A percentile compares a stretch with the other conserved stretches of the same genome.
Evolutionary conservation across 2,113 vertebrate species (phyloP).

Genomic region (Spilogale gracilis): DNA sequence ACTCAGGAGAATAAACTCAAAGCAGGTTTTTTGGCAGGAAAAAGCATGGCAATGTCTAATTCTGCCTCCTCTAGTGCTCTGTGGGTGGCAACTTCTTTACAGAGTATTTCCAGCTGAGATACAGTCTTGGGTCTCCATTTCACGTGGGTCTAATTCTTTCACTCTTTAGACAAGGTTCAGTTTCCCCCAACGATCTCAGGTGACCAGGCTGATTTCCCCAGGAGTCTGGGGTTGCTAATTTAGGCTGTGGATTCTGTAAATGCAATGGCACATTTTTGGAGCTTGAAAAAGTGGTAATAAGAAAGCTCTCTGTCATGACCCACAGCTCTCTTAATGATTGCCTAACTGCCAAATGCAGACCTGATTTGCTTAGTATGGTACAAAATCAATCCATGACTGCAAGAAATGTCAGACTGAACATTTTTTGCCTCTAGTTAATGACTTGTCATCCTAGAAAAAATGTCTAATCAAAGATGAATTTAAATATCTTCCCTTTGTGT

Average conservation of each 20-base stretch:
- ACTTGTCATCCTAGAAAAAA: slow-evolving; percentile 65
- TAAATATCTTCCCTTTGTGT: slow-evolving; percentile 55
- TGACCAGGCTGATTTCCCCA: background rate
- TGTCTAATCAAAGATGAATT: slow-evolving; percentile 75
- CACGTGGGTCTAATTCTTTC: background rate
- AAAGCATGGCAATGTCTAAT: background rate
- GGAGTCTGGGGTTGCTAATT: background rate
- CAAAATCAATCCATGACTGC: slow-evolving; percentile 65
- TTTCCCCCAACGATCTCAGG: background rate
- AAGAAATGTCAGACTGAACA: slow-evolving; percentile 59
- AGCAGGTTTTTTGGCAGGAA: background rate
- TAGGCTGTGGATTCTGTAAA: slow-evolving; percentile 46
- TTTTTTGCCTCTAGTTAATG: slow-evolving; percentile 70
- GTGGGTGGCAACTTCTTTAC: background rate
- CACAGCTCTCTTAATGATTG: slow-evolving; percentile 64
- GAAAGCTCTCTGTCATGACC: slow-evolving; percentile 62
- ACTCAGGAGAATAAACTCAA: background rate
- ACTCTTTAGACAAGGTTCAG: background rate
- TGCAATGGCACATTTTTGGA: slow-evolving; percentile 49
- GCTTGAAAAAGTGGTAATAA: slow-evolving; percentile 51
- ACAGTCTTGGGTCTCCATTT: background rate
- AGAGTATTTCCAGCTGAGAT: background rate
- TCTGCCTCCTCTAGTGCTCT: background rate
- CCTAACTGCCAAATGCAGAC: slow-evolving; percentile 61
- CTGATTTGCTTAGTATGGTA: slow-evolving; percentile 58